Conservation (phyloP, 30 jellyfish, hydroid and myxozoan species). For the Aurelia aurita region DNA sequence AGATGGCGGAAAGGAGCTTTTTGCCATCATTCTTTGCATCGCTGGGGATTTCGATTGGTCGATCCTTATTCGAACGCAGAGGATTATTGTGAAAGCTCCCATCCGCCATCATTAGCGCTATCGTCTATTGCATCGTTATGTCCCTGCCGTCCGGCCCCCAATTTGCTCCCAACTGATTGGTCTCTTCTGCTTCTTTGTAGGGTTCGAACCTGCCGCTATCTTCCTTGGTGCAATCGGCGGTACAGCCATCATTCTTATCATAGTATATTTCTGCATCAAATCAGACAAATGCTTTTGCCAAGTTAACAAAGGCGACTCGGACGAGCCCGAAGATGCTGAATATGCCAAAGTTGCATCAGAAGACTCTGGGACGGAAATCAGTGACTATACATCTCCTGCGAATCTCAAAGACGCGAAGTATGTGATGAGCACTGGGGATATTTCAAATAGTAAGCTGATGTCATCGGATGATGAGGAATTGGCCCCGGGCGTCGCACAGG, state of each 20-base stretch:
- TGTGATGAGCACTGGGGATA: conserved; percentile 43
- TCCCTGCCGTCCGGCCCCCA: no score
- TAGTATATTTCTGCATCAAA: conserved; percentile 62
- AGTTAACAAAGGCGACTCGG: conserved; percentile 20
- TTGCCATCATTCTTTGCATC: no score
- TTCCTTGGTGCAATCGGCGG: conserved; percentile 77
- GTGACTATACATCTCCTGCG: conserved; percentile 19
- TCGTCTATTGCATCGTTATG: no score
- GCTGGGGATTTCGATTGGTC: no score
- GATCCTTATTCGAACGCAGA: no score
- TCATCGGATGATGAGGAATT: conserved; percentile 53
- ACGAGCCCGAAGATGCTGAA: conserved; percentile 54
- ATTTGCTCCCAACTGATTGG: neutral
- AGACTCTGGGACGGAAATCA: conserved; percentile 47
- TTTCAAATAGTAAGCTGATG: neutral
- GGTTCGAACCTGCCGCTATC: conserved; percentile 73
- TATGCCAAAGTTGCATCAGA: conserved; percentile 59
- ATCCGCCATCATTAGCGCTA: no score
- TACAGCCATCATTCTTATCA: conserved; percentile 50
- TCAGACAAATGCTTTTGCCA: conserved; percentile 69
- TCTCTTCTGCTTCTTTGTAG: conserved; percentile 30
- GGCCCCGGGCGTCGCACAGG: conserved; percentile 60
- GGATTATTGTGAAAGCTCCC: no score
- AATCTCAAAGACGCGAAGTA: conserved; percentile 2
- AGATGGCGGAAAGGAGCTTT: no score